Evolutionary conservation across 2,113 vertebrate genomes (phyloP).

Genomic region (Psittacula cyanocephala): DNA sequence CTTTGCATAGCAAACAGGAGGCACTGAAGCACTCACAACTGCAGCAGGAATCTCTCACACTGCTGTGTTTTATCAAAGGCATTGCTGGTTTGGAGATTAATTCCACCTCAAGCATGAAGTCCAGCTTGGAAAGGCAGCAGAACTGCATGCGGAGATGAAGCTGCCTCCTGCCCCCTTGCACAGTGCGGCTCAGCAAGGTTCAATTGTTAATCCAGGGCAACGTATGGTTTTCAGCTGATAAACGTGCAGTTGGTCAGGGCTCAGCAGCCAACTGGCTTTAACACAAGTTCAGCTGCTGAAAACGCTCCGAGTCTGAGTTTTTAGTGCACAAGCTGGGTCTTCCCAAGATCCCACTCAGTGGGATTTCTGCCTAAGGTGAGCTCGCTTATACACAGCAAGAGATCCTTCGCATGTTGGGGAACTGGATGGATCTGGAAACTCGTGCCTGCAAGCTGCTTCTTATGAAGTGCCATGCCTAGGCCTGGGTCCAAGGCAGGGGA

Average conservation of each 20-base stretch:
- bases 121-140: not conserved
- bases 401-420: not conserved
- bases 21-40: not conserved
- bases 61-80: not conserved
- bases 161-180: not conserved
- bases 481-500: not conserved
- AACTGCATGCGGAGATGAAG: not conserved
- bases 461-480: accelerated
- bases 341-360: not conserved
- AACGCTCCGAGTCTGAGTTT: not conserved
- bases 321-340: not conserved
- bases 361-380: not conserved
- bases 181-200: not conserved
- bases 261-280: not conserved
- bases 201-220: not conserved
- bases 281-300: not conserved
- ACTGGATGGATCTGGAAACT: not conserved
- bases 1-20: not conserved
- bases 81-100: not conserved
- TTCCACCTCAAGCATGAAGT: not conserved
- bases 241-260: not conserved
- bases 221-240: not conserved
- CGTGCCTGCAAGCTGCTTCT: not conserved
- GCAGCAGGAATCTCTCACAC: not conserved
- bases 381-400: not conserved